Conservation (phyloP, 1,140 invertebrate species). For the Latrodectus geometricus region DNA sequence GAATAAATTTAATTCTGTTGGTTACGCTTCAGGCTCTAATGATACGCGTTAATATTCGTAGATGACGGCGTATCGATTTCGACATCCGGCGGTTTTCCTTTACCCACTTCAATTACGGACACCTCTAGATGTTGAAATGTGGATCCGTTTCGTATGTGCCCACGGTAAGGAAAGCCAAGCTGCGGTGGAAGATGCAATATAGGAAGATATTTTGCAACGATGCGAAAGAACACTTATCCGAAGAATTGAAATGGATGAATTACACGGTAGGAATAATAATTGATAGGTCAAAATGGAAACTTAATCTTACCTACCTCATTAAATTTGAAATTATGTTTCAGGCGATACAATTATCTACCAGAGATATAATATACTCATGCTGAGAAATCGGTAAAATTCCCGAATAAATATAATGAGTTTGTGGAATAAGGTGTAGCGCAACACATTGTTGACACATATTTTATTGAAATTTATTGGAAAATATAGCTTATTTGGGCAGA, state of each 20-base stretch:
- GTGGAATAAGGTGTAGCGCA: too few species aligned
- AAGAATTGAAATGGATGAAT: not conserved
- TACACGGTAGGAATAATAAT: not conserved
- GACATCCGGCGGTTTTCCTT: conserved; percentile 34
- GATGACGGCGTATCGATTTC: conserved; percentile 18
- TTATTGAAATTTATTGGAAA: too few species aligned
- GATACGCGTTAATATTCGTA: not conserved
- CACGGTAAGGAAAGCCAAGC: not conserved
- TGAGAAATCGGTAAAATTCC: too few species aligned
- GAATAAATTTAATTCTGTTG: not conserved
- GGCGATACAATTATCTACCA: too few species aligned
- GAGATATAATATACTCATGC: too few species aligned
- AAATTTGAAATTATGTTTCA: too few species aligned
- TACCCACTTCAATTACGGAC: conserved; percentile 3
- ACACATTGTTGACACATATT: too few species aligned
- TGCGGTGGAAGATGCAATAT: too few species aligned
- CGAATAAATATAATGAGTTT: too few species aligned
- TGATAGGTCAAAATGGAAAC: not conserved
- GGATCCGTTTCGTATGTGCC: not conserved
- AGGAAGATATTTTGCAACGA: not conserved
- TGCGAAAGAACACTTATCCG: not conserved
- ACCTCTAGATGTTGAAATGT: not conserved
- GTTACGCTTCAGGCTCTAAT: not conserved
- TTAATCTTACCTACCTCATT: too few species aligned
- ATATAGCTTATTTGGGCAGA: too few species aligned